Evolutionary conservation across 37 sponge, comb jelly and placozoan species (phyloP), one percentile per base, ranked within the genome.

Genomic region (Diacarnus erythraeanus): DNA sequence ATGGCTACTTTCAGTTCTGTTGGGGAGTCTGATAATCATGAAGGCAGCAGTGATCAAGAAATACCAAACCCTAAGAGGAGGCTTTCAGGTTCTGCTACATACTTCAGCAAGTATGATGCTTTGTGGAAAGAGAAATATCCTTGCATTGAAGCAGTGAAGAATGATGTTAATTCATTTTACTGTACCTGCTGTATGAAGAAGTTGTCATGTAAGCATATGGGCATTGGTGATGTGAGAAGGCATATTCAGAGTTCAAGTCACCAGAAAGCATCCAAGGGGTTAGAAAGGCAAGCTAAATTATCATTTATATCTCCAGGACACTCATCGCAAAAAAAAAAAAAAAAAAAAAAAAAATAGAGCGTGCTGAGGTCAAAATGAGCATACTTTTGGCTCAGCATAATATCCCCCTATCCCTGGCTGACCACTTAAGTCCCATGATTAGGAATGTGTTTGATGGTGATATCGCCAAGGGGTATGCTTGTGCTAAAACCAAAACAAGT

Each of bases 281-380:
- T 59, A 37, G 63, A 57, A n/a, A n/a, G 20, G 8, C 74, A 73
- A 9, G 8, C 54, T 6, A 51, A 3, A 21, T 42, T 34, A 6
- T 21, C 31, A 3, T 51, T 73, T 73, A 15, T 12, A 15, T 47
- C 51, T 47, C 12, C 51, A 47, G 12, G 51, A 47, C 10, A 47
- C 12, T n/a, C n/a, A n/a, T n/a, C n/a, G n/a, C n/a, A n/a, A n/a
- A n/a, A n/a, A n/a, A n/a, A n/a, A n/a, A n/a, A n/a, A n/a, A n/a
- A n/a, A n/a, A n/a, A n/a, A n/a, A n/a, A n/a, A n/a, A n/a, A n/a
- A n/a, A 76, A 61, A 36, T 76, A 36, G 25, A 57, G 36, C 38
- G 83, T 59, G 88, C 88, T 37, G 88, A 88, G 39, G 78, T 88
- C 8, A 88, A 88, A 57, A 77, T 88, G 42, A 18, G 83, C 36